phyloP scores from a whole-genome alignment of 2,797 vertebrate species.

The Myripristis jacobus region DNA sequence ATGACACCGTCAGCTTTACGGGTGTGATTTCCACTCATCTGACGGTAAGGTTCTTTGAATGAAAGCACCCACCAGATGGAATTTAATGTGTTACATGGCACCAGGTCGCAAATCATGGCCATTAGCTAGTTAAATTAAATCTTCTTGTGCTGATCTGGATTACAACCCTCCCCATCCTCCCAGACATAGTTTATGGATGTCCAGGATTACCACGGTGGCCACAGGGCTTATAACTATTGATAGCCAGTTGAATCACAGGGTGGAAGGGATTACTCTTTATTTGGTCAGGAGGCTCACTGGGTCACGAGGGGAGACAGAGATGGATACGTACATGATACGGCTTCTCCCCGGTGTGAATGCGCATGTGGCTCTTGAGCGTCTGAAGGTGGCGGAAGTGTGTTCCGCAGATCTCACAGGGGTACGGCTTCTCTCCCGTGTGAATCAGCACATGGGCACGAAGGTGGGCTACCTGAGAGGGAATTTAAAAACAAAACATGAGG shows the following conservation, averaged over 20 bases:
- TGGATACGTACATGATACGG: constrained; percentile 92
- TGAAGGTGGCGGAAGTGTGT: constrained; percentile 97
- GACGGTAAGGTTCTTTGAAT: too few relatives aligned
- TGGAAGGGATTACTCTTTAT: constrained; percentile 51
- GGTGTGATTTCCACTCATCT: too few relatives aligned
- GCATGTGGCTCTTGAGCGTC: constrained; percentile 97
- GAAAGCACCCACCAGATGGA: too few relatives aligned
- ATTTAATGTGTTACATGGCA: too few relatives aligned
- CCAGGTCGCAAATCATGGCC: neutral
- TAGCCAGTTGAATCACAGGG: constrained; percentile 48
- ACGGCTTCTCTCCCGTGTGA: constrained; percentile 97
- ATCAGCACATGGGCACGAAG: constrained; percentile 96
- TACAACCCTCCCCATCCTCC: neutral
- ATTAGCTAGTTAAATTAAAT: too few relatives aligned
- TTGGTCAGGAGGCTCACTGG: constrained; percentile 30
- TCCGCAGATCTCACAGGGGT: constrained; percentile 95
- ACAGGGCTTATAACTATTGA: constrained; percentile 48
- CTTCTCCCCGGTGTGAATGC: constrained; percentile 98
- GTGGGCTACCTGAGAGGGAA: constrained; percentile 85
- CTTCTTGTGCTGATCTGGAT: neutral
- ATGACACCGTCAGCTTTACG: too few relatives aligned
- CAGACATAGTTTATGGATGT: constrained; percentile 2
- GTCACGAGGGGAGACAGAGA: constrained; percentile 19
- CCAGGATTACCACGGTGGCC: constrained; percentile 37
- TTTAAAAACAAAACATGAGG: neutral